Percentiles rank a stretch among this genome's conserved stretches.
Evolutionary conservation across 1,140 invertebrate species (phyloP).

Genomic region (Himalopsyche phryganea): DNA sequence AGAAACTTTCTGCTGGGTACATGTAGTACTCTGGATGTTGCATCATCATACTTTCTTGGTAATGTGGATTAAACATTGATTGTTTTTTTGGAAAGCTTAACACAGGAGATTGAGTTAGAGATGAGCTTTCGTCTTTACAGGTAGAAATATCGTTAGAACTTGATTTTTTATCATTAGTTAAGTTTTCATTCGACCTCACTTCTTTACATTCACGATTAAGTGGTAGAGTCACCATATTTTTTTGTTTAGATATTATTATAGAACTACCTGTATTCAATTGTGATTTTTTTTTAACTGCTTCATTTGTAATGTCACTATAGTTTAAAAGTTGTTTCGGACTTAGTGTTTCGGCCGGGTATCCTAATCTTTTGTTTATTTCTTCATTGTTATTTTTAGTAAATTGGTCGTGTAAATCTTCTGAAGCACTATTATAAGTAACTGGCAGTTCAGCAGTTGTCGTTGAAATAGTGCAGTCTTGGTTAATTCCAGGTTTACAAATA

Average conservation of each 20-base stretch:
- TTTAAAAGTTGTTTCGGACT: background rate
- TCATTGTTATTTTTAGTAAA: slow-evolving; percentile 1
- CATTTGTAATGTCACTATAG: background rate
- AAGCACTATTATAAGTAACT: background rate
- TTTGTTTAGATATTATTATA: no score
- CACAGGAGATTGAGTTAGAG: no score
- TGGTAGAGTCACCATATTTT: no score
- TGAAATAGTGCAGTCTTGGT: slow-evolving; percentile 54
- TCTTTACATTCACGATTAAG: no score
- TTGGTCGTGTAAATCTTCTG: background rate
- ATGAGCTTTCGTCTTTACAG: no score
- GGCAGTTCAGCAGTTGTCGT: slow-evolving; percentile 47
- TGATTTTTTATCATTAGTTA: no score
- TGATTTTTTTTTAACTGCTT: background rate
- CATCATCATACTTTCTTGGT: slow-evolving; percentile 20
- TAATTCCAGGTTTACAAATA: slow-evolving; percentile 39
- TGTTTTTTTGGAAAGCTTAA: no score
- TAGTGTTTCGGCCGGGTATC: background rate
- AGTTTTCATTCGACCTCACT: no score
- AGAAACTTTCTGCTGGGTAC: slow-evolving; percentile 14
- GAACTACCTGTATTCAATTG: no score
- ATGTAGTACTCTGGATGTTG: slow-evolving; percentile 15
- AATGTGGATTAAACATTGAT: slow-evolving; percentile 7
- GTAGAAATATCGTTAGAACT: no score
- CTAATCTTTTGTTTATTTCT: slow-evolving; percentile 12